phyloP scores from a whole-genome alignment of 2,888 invertebrate species.

The Eurytoma californica region DNA sequence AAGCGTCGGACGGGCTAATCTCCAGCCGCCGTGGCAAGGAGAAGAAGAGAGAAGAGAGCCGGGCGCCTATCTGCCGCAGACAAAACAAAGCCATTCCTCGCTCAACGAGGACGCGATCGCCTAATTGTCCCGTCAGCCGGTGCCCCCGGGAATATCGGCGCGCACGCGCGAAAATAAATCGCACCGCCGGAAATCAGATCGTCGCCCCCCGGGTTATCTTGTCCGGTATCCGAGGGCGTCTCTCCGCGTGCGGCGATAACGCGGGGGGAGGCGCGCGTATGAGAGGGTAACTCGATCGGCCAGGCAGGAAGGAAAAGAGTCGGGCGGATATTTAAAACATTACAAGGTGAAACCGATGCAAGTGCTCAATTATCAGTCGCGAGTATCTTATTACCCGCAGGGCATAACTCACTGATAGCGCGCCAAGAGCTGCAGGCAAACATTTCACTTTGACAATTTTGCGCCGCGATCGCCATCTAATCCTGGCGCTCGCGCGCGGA shows the following conservation, averaged over 20 bases:
- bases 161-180: too few species aligned
- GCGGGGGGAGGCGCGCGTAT: too few species aligned
- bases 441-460: conserved; percentile 14
- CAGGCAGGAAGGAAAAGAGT: background rate
- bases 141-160: too few species aligned
- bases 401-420: conserved; percentile 29
- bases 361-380: conserved; percentile 21
- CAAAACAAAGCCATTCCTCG: conserved; percentile 30
- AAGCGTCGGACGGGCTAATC: background rate
- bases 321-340: conserved; percentile 19
- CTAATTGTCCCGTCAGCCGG: conserved; percentile 23
- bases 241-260: background rate
- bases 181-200: too few species aligned
- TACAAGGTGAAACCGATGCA: conserved; percentile 11
- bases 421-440: conserved; percentile 22
- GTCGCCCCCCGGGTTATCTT: too few species aligned
- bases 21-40: background rate
- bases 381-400: conserved; percentile 37
- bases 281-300: background rate
- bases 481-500: background rate
- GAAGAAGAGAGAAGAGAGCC: background rate
- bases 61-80: background rate
- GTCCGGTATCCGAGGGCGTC: too few species aligned
- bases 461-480: background rate
- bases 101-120: background rate